A percentile compares a stretch with the other conserved stretches of the same genome.
Conservation (phyloP, 2,797 vertebrate species). For the Philypnodon macrostomus region DNA sequence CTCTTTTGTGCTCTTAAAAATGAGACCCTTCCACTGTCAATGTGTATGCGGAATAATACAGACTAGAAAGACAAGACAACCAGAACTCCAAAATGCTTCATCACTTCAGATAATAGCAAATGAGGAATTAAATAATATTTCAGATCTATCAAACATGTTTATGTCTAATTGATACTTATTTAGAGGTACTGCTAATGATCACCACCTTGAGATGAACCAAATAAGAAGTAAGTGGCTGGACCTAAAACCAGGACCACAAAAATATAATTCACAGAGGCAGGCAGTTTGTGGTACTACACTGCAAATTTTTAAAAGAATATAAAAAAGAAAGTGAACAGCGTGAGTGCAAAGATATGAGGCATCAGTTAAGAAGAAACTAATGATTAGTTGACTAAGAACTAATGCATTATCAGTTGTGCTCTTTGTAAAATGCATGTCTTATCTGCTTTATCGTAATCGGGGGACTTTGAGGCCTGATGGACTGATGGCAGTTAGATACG, state of each 20-base stretch:
- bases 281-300: no score
- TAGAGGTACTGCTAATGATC: no score
- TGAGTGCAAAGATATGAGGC: constrained; percentile 15
- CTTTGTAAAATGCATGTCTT: constrained; percentile 55
- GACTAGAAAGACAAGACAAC: constrained; percentile 2
- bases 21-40: constrained; percentile 20
- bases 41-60: constrained; percentile 7
- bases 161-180: no score
- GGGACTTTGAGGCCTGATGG: constrained; percentile 72
- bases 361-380: constrained; percentile 29
- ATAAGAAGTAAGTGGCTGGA: no score
- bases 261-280: no score
- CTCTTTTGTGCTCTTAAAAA: constrained; percentile 53
- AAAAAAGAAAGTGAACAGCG: no score
- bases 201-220: no score
- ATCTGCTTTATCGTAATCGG: constrained; percentile 63
- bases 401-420: constrained; percentile 61
- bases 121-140: no score
- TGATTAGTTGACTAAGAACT: constrained; percentile 48
- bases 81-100: neutral
- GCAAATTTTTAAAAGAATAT: no score
- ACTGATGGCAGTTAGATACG: constrained; percentile 48
- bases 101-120: neutral
- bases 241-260: no score
- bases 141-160: no score